Evolutionary conservation across 2,888 invertebrate species (phyloP), one percentile per base, ranked within the genome.

Genomic region (Pantelozetes paolii): DNA sequence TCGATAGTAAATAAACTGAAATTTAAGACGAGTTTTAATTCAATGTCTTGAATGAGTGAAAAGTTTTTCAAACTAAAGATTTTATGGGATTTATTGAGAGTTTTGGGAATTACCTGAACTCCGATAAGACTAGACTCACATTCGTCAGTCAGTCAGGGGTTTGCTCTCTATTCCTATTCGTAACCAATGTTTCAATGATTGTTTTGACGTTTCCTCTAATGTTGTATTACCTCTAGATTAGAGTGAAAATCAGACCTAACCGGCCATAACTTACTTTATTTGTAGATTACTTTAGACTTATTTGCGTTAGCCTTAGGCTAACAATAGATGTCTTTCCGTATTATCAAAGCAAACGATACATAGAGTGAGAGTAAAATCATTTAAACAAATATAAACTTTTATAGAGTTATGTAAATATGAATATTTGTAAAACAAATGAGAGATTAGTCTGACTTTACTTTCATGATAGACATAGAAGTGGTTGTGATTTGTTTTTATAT

Each of bases 251-350:
- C 64, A 64, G 40, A 36, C 30, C 20, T 20, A 64, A 40, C 64
- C 64, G 64, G 64, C 64, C 40, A 23, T 64, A 64, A 64, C 64
- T 36, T 40, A 64, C 64, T 64, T 36, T 64, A 20, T 64, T 40
- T 64, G 57, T 9, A 57, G 28, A 57, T 11, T 15, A 45, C 15
- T 32, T 64, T n/a, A 64, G 64, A 36, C 36, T 40, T 28, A 28
- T 28, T 15, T 20, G 20, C 28, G 23, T 64, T 40, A 40, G 64
- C 64, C 40, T 64, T 30, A 64, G 64, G 64, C 40, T 15, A 28
- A 28, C 28, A 57, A 57, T 28, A 5, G 30, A 28, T 36, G 15
- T 2, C 18, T 64, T 64, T 64, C 40, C 64, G 64, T 40, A 40
- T 64, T 64, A 20, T 15, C 57, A 57, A 57, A 3, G 30, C 30